Base-by-base conservation (phyloP, 1,140 invertebrate genomes). In the Anastatus disparis region DNA sequence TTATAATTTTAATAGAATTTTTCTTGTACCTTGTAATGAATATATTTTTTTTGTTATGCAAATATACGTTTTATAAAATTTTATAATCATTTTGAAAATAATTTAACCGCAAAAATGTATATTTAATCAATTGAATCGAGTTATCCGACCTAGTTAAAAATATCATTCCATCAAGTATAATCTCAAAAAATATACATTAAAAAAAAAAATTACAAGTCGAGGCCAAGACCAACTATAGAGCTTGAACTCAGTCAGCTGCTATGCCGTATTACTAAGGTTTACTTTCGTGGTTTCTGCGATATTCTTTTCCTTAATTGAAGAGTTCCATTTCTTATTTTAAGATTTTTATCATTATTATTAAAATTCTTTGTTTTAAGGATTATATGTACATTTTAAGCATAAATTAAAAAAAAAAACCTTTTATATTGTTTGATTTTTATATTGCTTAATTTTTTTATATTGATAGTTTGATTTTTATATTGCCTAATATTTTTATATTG, bases 231-330 rank as follows among this genome's bases (percentile, higher is more conserved):
- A 64, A 50, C 64, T 64, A 56, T 10, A 50, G 38, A 27, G 38
- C 22, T 20, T 3, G 29, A 61, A 10, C 50, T 52, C 8, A 69
- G 56, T 53, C 38, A 62, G 48, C 42, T n/a, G 17, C 22, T 17
- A 29, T 29, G 26, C 13, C 12, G 17, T 35, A 48, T 61, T 62
- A 56, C 53, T 48, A 48, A 62, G n/a, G 44, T 62, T 62, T 31
- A 26, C 27, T 62, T 48, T 62, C 42, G 48, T n/a, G 17, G 48
- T 62, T 48, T 48, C 0, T 27, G 10, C 2, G 15, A 15, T 46
- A 22, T 61, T 44, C 40, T n/a, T 13, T 27, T 27, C 24, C 24
- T 61, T 29, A 46, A 46, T 46, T 61, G 17, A 63, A 63, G 15
- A 44, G 10, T 58, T 58, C 6, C 20, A 40, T 58, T 40, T 40